Evolutionary conservation across 1,140 invertebrate species (phyloP).

Genomic region (Aphaenogaster floridana): DNA sequence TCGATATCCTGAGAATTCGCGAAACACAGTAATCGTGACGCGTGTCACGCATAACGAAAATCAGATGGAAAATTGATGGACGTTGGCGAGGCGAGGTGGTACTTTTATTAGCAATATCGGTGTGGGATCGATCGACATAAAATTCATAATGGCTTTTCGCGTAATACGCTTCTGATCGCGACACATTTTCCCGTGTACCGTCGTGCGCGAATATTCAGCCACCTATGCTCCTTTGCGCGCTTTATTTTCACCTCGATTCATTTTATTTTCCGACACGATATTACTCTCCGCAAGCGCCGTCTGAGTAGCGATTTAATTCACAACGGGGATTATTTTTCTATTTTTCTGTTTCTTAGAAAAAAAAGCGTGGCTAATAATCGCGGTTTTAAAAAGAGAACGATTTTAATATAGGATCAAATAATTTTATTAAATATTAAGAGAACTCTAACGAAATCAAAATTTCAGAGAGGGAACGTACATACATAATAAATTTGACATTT

Average conservation of each 20-base stretch:
- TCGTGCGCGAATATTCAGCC: neutral
- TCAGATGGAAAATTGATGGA: slow-evolving; percentile 60
- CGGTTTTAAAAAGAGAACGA: neutral
- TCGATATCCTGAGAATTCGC: slow-evolving; percentile 13
- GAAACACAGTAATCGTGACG: slow-evolving; percentile 18
- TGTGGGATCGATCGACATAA: slow-evolving; percentile 75
- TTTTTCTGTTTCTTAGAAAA: slow-evolving; percentile 20
- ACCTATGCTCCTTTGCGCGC: slow-evolving; percentile 7
- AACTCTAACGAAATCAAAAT: neutral
- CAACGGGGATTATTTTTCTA: slow-evolving; percentile 21
- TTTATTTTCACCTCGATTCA: slow-evolving; percentile 63
- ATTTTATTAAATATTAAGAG: neutral
- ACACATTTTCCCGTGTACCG: slow-evolving; percentile 50
- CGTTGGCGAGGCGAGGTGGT: neutral
- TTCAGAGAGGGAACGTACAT: neutral
- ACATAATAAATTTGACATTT: slow-evolving; percentile 22
- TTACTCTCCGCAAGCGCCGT: slow-evolving; percentile 1
- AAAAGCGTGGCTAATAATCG: neutral
- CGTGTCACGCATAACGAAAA: slow-evolving; percentile 63
- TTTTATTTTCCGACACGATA: slow-evolving; percentile 65
- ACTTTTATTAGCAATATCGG: slow-evolving; percentile 78
- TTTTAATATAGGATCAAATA: neutral
- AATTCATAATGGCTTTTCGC: slow-evolving; percentile 75
- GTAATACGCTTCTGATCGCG: slow-evolving; percentile 52
- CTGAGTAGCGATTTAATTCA: slow-evolving; percentile 12